Conservation (phyloP, 2,888 invertebrate genomes). For the Parthenolecanium corni region DNA sequence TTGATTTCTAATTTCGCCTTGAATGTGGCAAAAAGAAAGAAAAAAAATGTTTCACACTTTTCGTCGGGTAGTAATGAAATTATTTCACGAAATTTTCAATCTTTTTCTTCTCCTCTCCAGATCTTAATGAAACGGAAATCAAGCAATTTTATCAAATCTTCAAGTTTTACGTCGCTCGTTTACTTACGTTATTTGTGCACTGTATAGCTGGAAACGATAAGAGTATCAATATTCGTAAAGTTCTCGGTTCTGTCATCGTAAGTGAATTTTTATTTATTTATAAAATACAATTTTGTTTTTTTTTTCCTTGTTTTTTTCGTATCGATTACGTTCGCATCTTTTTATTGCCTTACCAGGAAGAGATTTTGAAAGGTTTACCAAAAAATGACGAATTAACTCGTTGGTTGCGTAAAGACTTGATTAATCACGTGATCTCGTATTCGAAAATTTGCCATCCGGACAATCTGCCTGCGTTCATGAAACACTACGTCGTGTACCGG, state of each 20-base stretch:
- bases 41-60: constrained; percentile 1
- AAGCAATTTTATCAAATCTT: constrained; percentile 13
- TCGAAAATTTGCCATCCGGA: constrained; percentile 17
- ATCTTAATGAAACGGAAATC: constrained; percentile 10
- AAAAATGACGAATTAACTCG: constrained; percentile 11
- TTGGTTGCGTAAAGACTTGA: constrained; percentile 22
- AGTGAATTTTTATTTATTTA: background rate
- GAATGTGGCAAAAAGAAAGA: background rate
- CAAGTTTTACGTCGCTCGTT: constrained; percentile 22
- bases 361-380: constrained; percentile 20
- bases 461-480: constrained; percentile 24
- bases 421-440: constrained; percentile 24
- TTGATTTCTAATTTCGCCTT: background rate
- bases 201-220: constrained; percentile 22
- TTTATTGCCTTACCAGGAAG: constrained; percentile 6
- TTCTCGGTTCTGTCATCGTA: constrained; percentile 18
- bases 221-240: constrained; percentile 18
- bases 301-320: background rate
- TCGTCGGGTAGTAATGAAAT: background rate
- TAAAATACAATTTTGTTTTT: background rate
- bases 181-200: constrained; percentile 14
- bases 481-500: constrained; percentile 24
- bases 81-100: background rate
- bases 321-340: background rate
- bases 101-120: background rate